Evolutionary conservation across 2,888 invertebrate species (phyloP), one percentile per base, ranked within the genome.

Genomic region (Stenodera caucasica): DNA sequence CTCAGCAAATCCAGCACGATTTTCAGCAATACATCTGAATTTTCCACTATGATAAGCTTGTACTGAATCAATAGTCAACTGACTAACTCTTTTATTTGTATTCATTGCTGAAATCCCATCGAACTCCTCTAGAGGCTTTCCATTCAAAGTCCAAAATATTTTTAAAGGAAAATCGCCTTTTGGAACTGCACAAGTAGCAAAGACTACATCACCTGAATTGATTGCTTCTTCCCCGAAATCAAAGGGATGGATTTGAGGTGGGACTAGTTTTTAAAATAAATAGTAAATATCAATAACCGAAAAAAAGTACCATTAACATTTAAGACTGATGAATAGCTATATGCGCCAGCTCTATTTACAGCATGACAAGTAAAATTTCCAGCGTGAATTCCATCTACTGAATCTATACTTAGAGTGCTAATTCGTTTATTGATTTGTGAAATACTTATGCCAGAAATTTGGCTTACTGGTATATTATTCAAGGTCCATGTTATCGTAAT

Each of bases 121-220:
- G 65, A 83, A 83, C 68, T 82, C 82, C 68, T 74, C 77, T 21
- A 84, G 70, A 30, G 74, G 70, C 64, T 78, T 78, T 57, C 80
- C 82, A 69, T 85, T 83, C 71, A 86, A 84, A 52, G 82, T 86
- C 92, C 92, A 93, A 59, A 83, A 83, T 61, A 94, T 89, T 67
- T 85, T 85, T 60, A 94, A 82, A 11, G 94, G 94, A 63, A 88
- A 68, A 78, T 94, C 94, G 37, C 94, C 92, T 77, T 90, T 90
- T 67, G 84, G 86, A 29, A 89, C 89, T 30, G 88, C 85, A 78
- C 92, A 92, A 50, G 66, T 72, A 3, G 72, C 67, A 12, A 75
- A 72, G 7, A 72, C 71, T 51, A 72, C 66, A 51, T 80, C 78
- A 11, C 77, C 79, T 21, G 75, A 71, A 67, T 81, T 78, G 55